Base-by-base conservation (phyloP, 2,888 invertebrate species). In the Hydrotaea diabolus region DNA sequence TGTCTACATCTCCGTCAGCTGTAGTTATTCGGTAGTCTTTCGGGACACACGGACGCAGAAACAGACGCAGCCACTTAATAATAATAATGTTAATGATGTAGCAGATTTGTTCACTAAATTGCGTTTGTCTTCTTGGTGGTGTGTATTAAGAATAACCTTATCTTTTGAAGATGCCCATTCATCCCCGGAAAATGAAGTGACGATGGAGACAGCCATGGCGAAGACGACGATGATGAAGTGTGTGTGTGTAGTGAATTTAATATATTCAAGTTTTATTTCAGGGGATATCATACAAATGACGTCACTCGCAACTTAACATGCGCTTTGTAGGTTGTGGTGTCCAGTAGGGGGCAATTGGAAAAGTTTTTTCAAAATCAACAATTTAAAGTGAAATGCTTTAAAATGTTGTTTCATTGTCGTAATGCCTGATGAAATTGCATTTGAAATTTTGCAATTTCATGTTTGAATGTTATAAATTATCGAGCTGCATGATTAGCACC, bases 31-130 rank as follows among this genome's bases (percentile, higher is more conserved):
- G 4, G 19, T 66, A 23, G 23, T 8, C 5, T 53, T 17, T 7
- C 5, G 23, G n/a, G 31, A 31, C 31, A 15, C 17, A 31, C 5
- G 17, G 4, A 9, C 36, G 36, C 15, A 36, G 31, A 8, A 64
- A 36, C 8, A 36, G 31, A 64, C 66, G 26, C 39, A 66, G 43
- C 39, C 66, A 39, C 21, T 26, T 59, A 59, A 59, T 59, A 21
- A 73, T 73, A 73, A 57, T 59, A 57, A 73, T 43, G 59, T 39
- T 73, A 73, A 73, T 73, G 73, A 73, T 73, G 73, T 73, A 59
- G 23, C 43, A 73, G 73, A 73, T 73, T 73, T 73, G 39, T 73
- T 53, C 4, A 53, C 17, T 2, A 57, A 39, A 73, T 59, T 23
- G 73, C 55, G 7, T 55, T 72, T 7, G 71, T 72, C 2, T 49